phyloP scores from a whole-genome alignment of 2,797 vertebrate species.

The Crocodylus rhombifer region DNA sequence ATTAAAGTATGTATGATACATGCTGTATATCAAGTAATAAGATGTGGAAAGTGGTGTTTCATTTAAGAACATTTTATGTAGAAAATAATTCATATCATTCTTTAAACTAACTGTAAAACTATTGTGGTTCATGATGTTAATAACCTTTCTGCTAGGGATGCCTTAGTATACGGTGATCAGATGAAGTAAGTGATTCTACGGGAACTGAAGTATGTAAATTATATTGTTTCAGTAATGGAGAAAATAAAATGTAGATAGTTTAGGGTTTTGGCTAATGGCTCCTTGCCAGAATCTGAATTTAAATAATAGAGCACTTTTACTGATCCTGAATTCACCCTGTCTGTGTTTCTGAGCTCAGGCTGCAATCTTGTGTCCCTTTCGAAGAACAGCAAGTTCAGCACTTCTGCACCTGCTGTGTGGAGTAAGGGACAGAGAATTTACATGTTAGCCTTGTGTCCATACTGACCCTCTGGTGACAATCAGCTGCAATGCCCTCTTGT shows the following conservation, averaged over 20 bases:
- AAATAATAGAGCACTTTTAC: background rate
- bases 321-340: background rate
- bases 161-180: background rate
- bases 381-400: slow-evolving; percentile 24
- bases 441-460: slow-evolving; percentile 28
- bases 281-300: slow-evolving; percentile 3
- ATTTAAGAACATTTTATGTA: background rate
- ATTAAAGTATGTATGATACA: background rate
- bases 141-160: background rate
- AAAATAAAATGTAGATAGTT: background rate
- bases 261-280: background rate
- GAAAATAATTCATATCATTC: background rate
- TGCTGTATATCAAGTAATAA: background rate
- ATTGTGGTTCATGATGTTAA: background rate
- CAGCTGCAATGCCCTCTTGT: background rate
- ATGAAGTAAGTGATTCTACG: background rate
- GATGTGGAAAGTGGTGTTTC: background rate
- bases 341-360: background rate
- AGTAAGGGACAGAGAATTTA: background rate
- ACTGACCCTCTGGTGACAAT: background rate
- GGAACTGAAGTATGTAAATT: background rate
- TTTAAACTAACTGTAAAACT: background rate
- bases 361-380: slow-evolving; percentile 15
- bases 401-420: background rate
- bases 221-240: background rate